Percentiles rank a stretch among this genome's conserved stretches.
Conservation (phyloP, 2,797 vertebrate species). For the Gouania willdenowi region DNA sequence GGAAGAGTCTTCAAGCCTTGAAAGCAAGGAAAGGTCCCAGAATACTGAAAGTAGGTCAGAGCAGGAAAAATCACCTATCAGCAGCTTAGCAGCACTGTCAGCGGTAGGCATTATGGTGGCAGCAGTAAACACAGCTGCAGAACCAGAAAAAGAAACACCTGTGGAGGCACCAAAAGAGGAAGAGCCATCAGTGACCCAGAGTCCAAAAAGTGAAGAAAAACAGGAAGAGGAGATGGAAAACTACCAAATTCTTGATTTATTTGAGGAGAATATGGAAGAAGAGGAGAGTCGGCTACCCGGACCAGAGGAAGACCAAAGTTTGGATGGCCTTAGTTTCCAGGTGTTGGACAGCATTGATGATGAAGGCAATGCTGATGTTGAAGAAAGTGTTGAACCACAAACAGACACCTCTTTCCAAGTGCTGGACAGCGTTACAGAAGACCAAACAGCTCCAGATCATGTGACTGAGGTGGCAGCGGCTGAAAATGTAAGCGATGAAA, state of each 20-base stretch:
- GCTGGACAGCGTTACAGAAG: not conserved
- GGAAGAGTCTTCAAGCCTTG: no score
- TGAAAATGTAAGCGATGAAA: not conserved
- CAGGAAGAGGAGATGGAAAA: not conserved
- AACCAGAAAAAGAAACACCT: not conserved
- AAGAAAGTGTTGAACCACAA: not conserved
- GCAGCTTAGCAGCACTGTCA: no score
- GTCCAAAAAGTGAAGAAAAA: no score
- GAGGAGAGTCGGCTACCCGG: not conserved
- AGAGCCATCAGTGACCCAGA: no score
- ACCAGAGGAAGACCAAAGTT: not conserved
- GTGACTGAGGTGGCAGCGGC: not conserved
- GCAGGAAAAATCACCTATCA: no score
- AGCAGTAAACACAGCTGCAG: not conserved
- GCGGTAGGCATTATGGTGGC: not conserved
- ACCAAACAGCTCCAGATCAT: not conserved
- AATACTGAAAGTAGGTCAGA: no score
- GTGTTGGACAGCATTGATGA: slow-evolving; percentile 6
- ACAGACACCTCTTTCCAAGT: not conserved
- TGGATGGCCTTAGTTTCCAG: not conserved
- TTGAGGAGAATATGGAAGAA: slow-evolving; percentile 4
- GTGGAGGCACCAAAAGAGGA: not conserved
- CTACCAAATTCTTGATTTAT: slow-evolving; percentile 12
- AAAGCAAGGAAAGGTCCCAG: no score
- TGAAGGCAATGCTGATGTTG: not conserved